Percentiles rank a stretch among this genome's conserved stretches.
Evolutionary conservation across 2,797 vertebrate species (phyloP).

Genomic region (Lepilemur ruficaudatus): DNA sequence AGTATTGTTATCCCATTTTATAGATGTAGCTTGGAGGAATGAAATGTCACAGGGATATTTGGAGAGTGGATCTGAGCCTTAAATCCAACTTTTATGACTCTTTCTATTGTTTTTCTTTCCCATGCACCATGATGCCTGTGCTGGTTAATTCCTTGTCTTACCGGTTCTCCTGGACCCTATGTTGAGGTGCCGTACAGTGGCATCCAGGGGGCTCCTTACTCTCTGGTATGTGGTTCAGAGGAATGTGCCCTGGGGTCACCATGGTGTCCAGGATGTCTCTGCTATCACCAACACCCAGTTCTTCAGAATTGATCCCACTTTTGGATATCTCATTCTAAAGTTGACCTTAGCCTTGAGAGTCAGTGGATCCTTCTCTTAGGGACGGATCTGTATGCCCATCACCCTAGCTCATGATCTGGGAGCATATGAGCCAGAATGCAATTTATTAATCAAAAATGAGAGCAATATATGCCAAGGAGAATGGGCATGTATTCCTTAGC

Average conservation of each 20-base stretch:
- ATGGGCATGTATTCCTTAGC: not conserved
- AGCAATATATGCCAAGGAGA: not conserved
- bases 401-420: not conserved
- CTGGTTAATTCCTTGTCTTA: not conserved
- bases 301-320: not conserved
- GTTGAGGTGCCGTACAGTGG: not conserved
- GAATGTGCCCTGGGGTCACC: not conserved
- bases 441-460: constrained; percentile 15
- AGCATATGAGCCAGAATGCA: not conserved
- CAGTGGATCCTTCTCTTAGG: not conserved
- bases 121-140: rapidly evolving
- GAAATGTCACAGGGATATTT: not conserved
- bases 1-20: not conserved
- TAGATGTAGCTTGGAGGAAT: not conserved
- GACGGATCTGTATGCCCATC: not conserved
- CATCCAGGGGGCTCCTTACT: not conserved
- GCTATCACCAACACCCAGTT: not conserved
- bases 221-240: not conserved
- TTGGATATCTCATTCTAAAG: not conserved
- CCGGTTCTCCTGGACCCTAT: not conserved
- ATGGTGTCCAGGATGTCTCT: not conserved
- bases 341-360: not conserved
- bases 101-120: not conserved
- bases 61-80: not conserved
- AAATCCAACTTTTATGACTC: not conserved